A percentile compares a stretch with the other conserved stretches of the same genome.
Conservation (phyloP, 2,888 invertebrate species). For the Clusia tigrina region DNA sequence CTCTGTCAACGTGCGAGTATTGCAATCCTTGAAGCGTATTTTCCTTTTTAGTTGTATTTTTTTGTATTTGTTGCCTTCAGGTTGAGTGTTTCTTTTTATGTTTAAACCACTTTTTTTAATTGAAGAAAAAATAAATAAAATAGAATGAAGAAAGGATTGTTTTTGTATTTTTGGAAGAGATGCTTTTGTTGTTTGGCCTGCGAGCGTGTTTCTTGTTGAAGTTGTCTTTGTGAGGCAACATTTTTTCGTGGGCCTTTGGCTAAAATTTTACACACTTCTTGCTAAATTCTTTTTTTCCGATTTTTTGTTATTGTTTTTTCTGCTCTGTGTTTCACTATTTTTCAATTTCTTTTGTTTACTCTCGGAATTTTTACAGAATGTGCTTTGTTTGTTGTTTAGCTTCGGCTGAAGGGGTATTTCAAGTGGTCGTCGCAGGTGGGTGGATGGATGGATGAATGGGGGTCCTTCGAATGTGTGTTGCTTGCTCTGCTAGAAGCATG, state of each 20-base stretch:
- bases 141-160: too few species aligned
- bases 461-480: too few species aligned
- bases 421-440: too few species aligned
- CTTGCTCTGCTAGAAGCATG: too few species aligned
- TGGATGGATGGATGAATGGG: too few species aligned
- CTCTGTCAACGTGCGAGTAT: neutral
- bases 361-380: neutral
- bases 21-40: neutral
- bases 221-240: neutral
- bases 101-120: too few species aligned
- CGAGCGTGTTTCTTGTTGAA: neutral
- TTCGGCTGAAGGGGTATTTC: too few species aligned
- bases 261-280: neutral
- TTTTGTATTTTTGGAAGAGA: too few species aligned
- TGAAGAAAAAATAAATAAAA: too few species aligned
- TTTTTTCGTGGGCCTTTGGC: too few species aligned
- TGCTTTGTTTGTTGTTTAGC: neutral
- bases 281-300: too few species aligned
- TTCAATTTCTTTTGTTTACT: neutral
- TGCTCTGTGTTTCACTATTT: too few species aligned
- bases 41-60: neutral
- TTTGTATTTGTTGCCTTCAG: neutral
- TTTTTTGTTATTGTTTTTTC: neutral
- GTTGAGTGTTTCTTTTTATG: neutral
- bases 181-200: neutral